These are phyloP conservation scores for Geococcyx californianus DNA, from an alignment of 2,113 vertebrate genomes.

Conservation along the genomic window DNA sequence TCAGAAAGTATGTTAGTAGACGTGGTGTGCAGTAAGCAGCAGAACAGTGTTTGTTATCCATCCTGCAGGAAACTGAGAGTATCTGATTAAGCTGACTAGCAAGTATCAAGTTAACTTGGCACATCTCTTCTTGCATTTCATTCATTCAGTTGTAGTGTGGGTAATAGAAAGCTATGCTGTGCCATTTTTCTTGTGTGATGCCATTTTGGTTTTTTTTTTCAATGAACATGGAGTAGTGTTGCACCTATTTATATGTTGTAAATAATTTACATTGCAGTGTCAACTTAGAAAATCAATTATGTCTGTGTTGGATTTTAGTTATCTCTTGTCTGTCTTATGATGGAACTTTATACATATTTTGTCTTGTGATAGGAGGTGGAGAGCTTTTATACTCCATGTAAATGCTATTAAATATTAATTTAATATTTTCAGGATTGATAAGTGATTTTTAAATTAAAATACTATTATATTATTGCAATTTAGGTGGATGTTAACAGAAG, in stretches of 20 bases:
- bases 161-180: slow-evolving; percentile 65
- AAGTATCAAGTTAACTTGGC: slow-evolving; percentile 78
- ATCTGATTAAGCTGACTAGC: slow-evolving; percentile 86
- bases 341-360: neutral
- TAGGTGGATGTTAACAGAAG: accelerated
- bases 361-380: neutral
- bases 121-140: slow-evolving; percentile 73
- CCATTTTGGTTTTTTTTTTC: slow-evolving; percentile 73
- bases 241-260: slow-evolving; percentile 74
- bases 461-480: neutral
- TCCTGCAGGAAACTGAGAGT: slow-evolving; percentile 77
- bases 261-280: slow-evolving; percentile 60
- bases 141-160: slow-evolving; percentile 64
- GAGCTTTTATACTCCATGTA: neutral
- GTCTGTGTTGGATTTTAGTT: neutral
- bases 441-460: neutral
- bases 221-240: slow-evolving; percentile 69
- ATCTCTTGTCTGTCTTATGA: neutral
- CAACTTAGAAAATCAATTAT: slow-evolving; percentile 44
- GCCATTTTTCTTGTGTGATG: slow-evolving; percentile 67
- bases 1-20: slow-evolving; percentile 49
- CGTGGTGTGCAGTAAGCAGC: slow-evolving; percentile 38
- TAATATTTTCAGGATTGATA: neutral
- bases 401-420: neutral
- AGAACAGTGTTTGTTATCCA: slow-evolving; percentile 56